A percentile compares a stretch with the other conserved stretches of the same genome.
These are phyloP conservation scores for Myiothlypis coronata DNA, from an alignment of 2,797 vertebrate genomes.

Conservation along the genomic window DNA sequence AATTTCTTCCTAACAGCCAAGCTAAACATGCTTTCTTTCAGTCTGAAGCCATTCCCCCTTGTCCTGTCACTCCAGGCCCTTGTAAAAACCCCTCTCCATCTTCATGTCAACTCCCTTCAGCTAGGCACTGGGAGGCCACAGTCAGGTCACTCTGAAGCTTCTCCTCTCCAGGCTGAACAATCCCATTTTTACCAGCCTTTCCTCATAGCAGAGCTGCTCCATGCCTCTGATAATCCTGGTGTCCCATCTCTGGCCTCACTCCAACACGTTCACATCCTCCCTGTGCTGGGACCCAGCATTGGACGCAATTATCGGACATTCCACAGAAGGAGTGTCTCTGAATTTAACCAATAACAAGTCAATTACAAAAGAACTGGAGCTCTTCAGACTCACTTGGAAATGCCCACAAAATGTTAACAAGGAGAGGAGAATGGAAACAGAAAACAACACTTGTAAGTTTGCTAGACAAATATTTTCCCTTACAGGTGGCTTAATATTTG, in stretches of 20 bases:
- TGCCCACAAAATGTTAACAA: background rate
- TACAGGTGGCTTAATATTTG: background rate
- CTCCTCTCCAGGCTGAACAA: background rate
- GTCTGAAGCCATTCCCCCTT: background rate
- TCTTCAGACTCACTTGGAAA: background rate
- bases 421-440: background rate
- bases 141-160: background rate
- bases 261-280: too few species aligned
- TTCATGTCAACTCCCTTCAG: accelerated
- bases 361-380: background rate
- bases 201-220: background rate
- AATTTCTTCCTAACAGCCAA: background rate
- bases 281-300: accelerated
- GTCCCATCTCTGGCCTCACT: background rate
- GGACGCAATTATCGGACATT: background rate
- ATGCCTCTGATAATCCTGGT: background rate
- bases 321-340: background rate
- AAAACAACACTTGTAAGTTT: background rate
- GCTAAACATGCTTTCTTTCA: background rate
- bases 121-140: background rate
- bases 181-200: background rate
- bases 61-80: background rate
- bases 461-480: background rate
- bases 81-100: background rate
- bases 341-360: background rate